Conservation (phyloP, 2,113 vertebrate species). For the Oreocharis arfaki region DNA sequence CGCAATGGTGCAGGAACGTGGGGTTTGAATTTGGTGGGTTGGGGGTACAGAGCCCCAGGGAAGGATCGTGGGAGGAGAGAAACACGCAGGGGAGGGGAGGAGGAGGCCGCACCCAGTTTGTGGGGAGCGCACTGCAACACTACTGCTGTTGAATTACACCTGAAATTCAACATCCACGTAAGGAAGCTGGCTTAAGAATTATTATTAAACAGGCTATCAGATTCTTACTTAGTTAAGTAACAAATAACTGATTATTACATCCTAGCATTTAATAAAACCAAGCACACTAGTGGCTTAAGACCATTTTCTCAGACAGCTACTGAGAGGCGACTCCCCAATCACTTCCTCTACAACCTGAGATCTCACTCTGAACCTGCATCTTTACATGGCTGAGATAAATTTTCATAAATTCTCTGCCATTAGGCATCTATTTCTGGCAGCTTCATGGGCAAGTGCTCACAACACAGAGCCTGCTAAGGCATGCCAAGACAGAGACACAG, state of each 20-base stretch:
- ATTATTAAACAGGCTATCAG: not conserved
- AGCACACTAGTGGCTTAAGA: not conserved
- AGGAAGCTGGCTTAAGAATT: not conserved
- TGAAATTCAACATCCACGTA: not conserved
- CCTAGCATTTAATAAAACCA: not conserved
- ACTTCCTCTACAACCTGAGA: not conserved
- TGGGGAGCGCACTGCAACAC: too few species aligned
- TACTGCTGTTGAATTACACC: too few species aligned
- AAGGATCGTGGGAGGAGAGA: too few species aligned
- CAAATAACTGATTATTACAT: not conserved
- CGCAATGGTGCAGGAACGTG: too few species aligned
- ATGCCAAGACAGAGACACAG: constrained; percentile 66
- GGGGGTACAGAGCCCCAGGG: too few species aligned
- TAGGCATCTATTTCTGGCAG: constrained; percentile 53
- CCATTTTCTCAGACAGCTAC: not conserved
- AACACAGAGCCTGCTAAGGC: constrained; percentile 45
- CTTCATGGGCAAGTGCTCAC: constrained; percentile 46
- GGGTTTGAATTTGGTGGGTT: too few species aligned
- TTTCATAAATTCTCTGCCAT: constrained; percentile 19
- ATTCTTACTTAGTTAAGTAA: not conserved
- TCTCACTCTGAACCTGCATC: not conserved
- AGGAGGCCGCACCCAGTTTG: too few species aligned
- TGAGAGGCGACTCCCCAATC: not conserved
- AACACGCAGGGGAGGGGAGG: too few species aligned
- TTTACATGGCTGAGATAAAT: not conserved